phyloP scores from a whole-genome alignment of 2,797 vertebrate genomes.

The Melanotaenia trifasciata region DNA sequence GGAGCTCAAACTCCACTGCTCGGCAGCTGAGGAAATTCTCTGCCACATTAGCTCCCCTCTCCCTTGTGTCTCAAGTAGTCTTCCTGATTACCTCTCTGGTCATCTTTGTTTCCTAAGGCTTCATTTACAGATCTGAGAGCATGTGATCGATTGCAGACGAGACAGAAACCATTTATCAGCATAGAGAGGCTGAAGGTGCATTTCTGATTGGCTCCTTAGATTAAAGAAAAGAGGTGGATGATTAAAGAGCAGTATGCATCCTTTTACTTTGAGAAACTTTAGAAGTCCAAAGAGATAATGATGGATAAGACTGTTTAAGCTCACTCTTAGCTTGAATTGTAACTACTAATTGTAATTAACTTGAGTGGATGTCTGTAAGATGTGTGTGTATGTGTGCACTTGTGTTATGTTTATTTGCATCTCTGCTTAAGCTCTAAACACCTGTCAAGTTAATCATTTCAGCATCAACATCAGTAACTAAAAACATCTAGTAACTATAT shows the following conservation, averaged over 20 bases:
- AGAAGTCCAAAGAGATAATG: slow-evolving; percentile 35
- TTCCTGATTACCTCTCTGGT: slow-evolving; percentile 70
- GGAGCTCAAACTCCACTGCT: slow-evolving; percentile 7
- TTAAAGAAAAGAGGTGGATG: slow-evolving; percentile 55
- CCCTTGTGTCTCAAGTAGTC: slow-evolving; percentile 65
- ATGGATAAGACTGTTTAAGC: slow-evolving; percentile 10
- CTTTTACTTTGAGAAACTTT: slow-evolving; percentile 32
- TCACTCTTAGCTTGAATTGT: slow-evolving; percentile 31
- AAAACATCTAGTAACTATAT: background rate
- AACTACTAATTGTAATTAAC: background rate
- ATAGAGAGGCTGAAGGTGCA: slow-evolving; percentile 29
- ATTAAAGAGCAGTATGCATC: slow-evolving; percentile 43
- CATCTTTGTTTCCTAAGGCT: slow-evolving; percentile 64
- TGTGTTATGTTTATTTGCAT: background rate
- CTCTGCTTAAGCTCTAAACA: background rate
- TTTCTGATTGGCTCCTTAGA: slow-evolving; percentile 51
- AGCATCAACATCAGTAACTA: background rate
- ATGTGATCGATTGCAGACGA: slow-evolving; percentile 66
- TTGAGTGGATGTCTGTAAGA: slow-evolving; percentile 60
- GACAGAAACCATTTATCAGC: slow-evolving; percentile 50
- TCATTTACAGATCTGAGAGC: slow-evolving; percentile 74
- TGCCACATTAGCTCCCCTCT: slow-evolving; percentile 62
- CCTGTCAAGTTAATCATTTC: background rate
- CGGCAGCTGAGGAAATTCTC: slow-evolving; percentile 64
- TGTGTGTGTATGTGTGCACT: slow-evolving; percentile 4